Conservation (phyloP, 1,140 invertebrate genomes). For the Pseudomyrmex concolor region DNA sequence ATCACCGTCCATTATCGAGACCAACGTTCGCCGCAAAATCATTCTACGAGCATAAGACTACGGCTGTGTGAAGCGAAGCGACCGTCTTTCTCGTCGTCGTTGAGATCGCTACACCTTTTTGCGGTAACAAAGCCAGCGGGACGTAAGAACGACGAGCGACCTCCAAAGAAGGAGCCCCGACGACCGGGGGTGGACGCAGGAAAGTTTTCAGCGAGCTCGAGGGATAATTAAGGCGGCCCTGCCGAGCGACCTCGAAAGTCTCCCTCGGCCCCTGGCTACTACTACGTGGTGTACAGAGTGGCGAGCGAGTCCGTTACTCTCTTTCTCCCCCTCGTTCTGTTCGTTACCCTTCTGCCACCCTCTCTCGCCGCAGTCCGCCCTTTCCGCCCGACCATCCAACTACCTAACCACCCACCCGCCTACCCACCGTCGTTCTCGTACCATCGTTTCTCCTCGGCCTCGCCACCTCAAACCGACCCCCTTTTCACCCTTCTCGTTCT, state of each 20-base stretch:
- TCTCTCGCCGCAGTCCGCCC: conserved; percentile 61
- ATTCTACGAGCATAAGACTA: conserved; percentile 45
- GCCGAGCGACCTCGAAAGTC: conserved; percentile 81
- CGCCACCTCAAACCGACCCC: conserved; percentile 62
- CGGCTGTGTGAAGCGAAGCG: conserved; percentile 1
- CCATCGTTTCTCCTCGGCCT: conserved; percentile 68
- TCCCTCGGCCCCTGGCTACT: conserved; percentile 73
- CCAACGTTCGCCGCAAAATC: conserved; percentile 50
- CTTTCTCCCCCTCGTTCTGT: conserved; percentile 78
- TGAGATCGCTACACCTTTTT: conserved; percentile 51
- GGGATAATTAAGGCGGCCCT: conserved; percentile 80
- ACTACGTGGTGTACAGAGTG: conserved; percentile 71
- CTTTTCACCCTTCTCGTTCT: conserved; percentile 39
- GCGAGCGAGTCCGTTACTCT: conserved; percentile 79
- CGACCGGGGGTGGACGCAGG: conserved; percentile 28
- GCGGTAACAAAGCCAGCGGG: conserved; percentile 42
- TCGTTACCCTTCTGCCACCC: conserved; percentile 72
- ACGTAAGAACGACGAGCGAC: conserved; percentile 43
- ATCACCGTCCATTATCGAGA: conserved; percentile 59
- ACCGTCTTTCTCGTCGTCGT: conserved; percentile 33
- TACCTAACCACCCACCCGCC: conserved; percentile 61
- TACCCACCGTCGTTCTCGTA: conserved; percentile 66
- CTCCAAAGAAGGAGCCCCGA: conserved; percentile 33
- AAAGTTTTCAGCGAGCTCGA: conserved; percentile 69
- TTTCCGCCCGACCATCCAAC: conserved; percentile 59